Evolutionary conservation across 2,888 invertebrate genomes (phyloP), one percentile per base, ranked within the genome.

Genomic region (Cyclophora punctaria): DNA sequence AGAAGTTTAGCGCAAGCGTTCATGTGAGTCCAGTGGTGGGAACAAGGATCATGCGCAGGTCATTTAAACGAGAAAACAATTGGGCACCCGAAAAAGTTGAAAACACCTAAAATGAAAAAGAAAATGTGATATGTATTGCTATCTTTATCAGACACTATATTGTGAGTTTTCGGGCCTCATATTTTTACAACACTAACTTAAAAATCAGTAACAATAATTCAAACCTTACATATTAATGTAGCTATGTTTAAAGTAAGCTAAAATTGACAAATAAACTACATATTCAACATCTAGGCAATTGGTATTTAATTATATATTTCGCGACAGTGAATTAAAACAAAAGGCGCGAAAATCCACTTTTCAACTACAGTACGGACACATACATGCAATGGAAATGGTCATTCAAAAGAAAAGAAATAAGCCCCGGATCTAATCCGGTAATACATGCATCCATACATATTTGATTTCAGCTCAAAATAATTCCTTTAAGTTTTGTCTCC

Each of bases 51-150:
- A 85, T 85, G 85, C 80, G 78, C 77, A 77, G 70, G 77, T 88
- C 88, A 89, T 87, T 89, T 89, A 82, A 88, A 87, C 71, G 89
- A 88, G 88, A 89, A 89, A 80, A 81, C 87, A 78, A 89, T 87
- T 78, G 89, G 89, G 84, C 89, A 89, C 74, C 89, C 89, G 78
- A 89, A 89, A 87, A 89, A 89, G 82, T 83, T 89, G 88, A 89
- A 89, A 78, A 89, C 88, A 89, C 89, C 89, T 88, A 87, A 89
- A 89, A 87, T 83, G 83, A 85, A 84, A 83, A 83, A 83, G 80
- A 83, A 85, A 83, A 80, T 63, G 82, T 85, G 86, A 86, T 85
- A 85, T 85, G 80, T 79, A 82, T 77, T 66, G 73, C 63, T 62
- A 37, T 37, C 5, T 63, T 68, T 62, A 69, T 60, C 65, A 54